Percentiles rank a stretch among this genome's conserved stretches.
Conservation (phyloP, 1,140 invertebrate species). For the Copidosoma floridanum region DNA sequence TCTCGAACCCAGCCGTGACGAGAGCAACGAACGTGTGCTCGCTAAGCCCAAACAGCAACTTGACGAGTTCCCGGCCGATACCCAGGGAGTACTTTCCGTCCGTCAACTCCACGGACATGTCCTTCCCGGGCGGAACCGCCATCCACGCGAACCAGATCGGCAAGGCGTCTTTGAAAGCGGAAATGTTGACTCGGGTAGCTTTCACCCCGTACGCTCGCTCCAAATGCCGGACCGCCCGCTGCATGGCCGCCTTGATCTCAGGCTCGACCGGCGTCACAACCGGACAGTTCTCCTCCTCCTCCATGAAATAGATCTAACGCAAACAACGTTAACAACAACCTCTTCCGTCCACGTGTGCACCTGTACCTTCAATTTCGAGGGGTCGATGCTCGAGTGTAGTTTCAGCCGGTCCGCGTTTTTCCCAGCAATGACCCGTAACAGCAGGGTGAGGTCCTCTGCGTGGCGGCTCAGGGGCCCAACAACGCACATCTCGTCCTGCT, state of each 20-base stretch:
- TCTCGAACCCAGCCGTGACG: slow-evolving; percentile 70
- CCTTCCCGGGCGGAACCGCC: slow-evolving; percentile 61
- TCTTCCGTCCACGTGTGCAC: too few species aligned
- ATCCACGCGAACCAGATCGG: slow-evolving; percentile 74
- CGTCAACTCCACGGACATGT: slow-evolving; percentile 69
- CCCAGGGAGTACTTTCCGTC: slow-evolving; percentile 64
- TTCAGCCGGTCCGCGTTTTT: slow-evolving; percentile 65
- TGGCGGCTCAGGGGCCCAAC: slow-evolving; percentile 90
- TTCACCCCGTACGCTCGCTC: slow-evolving; percentile 61
- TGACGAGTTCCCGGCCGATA: slow-evolving; percentile 68
- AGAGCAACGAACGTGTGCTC: slow-evolving; percentile 86
- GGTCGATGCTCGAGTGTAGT: slow-evolving; percentile 67
- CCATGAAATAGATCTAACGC: slow-evolving; percentile 79
- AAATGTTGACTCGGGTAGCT: slow-evolving; percentile 60
- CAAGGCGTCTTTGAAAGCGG: slow-evolving; percentile 60
- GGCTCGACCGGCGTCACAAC: slow-evolving; percentile 70
- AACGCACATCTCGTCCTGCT: slow-evolving; percentile 70
- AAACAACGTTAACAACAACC: too few species aligned
- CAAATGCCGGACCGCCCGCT: slow-evolving; percentile 64
- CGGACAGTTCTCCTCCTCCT: slow-evolving; percentile 73
- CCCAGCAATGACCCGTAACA: slow-evolving; percentile 71
- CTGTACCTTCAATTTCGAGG: slow-evolving; percentile 65
- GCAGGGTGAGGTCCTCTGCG: slow-evolving; percentile 78
- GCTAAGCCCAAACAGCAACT: slow-evolving; percentile 71
- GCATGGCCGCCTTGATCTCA: slow-evolving; percentile 72